These are phyloP conservation scores for Macropus fuliginosus DNA, from an alignment of 2,797 vertebrate genomes.

Conservation along the genomic window DNA sequence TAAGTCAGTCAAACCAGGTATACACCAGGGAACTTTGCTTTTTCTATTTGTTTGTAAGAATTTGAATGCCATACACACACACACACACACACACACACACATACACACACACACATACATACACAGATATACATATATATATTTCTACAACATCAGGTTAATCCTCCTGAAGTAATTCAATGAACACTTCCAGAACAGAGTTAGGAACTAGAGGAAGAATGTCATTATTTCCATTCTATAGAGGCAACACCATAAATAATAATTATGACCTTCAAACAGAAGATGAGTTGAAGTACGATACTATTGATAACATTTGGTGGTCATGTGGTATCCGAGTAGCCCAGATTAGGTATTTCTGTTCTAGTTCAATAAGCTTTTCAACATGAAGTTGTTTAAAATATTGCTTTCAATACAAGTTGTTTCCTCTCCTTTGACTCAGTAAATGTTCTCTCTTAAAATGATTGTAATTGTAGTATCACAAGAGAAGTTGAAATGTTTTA, in stretches of 20 bases:
- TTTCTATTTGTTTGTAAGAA: too few species aligned
- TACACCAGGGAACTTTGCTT: too few species aligned
- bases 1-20: too few species aligned
- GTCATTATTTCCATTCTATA: conserved; percentile 46
- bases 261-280: not conserved
- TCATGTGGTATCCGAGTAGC: not conserved
- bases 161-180: conserved; percentile 50
- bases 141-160: conserved; percentile 50
- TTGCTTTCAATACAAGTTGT: not conserved
- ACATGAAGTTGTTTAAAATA: not conserved
- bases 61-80: too few species aligned
- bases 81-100: too few species aligned
- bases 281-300: not conserved
- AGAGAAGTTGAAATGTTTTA: not conserved
- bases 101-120: not conserved
- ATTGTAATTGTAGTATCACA: not conserved
- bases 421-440: not conserved
- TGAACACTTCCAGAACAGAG: conserved; percentile 53
- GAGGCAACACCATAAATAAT: conserved; percentile 59
- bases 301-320: not conserved
- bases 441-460: not conserved
- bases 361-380: not conserved
- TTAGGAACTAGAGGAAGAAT: conserved; percentile 50
- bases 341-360: not conserved
- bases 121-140: too few species aligned